Percentiles rank a stretch among this genome's conserved stretches.
These are phyloP conservation scores for Torymus auratus DNA, from an alignment of 2,888 invertebrate genomes.

Conservation along the genomic window DNA sequence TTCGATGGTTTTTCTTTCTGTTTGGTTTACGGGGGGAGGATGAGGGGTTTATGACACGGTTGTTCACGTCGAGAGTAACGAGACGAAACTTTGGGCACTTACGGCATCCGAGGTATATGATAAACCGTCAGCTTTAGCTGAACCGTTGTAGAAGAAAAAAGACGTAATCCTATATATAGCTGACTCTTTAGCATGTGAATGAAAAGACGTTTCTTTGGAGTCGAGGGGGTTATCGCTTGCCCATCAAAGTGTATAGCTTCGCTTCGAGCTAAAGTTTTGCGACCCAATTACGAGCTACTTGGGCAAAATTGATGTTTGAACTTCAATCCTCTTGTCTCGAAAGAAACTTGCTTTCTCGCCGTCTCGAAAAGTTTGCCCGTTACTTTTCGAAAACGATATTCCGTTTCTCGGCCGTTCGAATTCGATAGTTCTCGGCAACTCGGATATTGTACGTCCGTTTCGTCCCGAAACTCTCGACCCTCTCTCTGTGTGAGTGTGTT, in stretches of 20 bases:
- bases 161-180: no score
- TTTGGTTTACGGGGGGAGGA: not conserved
- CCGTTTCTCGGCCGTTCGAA: no score
- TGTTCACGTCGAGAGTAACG: conserved; percentile 35
- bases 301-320: not conserved
- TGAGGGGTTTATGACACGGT: conserved; percentile 1
- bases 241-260: no score
- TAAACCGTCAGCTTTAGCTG: no score
- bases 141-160: no score
- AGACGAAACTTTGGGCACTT: conserved; percentile 30
- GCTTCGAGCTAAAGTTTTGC: no score
- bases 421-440: not conserved
- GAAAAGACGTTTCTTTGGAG: conserved; percentile 11
- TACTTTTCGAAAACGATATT: no score
- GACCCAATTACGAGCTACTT: no score
- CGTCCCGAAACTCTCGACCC: conserved; percentile 37
- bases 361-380: no score
- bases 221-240: conserved; percentile 4
- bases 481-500: not conserved
- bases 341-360: not conserved
- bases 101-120: no score
- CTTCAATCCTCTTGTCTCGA: conserved; percentile 22
- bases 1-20: conserved; percentile 8
- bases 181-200: not conserved
- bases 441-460: conserved; percentile 16